Evolutionary conservation across 2,888 invertebrate species (phyloP).

Genomic region (Drosophila lacicola): DNA sequence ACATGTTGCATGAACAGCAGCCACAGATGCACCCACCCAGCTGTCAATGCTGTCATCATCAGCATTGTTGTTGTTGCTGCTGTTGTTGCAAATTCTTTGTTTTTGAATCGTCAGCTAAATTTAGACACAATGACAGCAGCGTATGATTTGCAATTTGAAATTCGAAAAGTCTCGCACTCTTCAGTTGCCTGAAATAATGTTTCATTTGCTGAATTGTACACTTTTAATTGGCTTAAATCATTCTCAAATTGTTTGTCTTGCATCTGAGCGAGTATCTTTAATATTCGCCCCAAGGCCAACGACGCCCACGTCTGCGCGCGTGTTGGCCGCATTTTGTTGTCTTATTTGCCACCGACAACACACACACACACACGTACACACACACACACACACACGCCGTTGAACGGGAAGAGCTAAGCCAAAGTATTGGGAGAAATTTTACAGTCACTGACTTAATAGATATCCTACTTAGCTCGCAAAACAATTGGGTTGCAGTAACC

Average conservation of each 20-base stretch:
- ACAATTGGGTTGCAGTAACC: too few species aligned
- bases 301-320: slow-evolving; percentile 67
- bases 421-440: too few species aligned
- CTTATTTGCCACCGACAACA: slow-evolving; percentile 7
- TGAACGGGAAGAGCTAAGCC: too few species aligned
- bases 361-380: background rate
- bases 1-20: slow-evolving; percentile 42
- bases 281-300: slow-evolving; percentile 51
- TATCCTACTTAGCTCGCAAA: too few species aligned
- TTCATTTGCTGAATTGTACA: slow-evolving; percentile 24
- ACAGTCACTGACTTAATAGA: too few species aligned
- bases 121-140: slow-evolving; percentile 71
- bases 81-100: slow-evolving; percentile 52
- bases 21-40: slow-evolving; percentile 15
- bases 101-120: slow-evolving; percentile 64
- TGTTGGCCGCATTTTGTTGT: slow-evolving; percentile 75
- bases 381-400: too few species aligned
- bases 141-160: slow-evolving; percentile 65
- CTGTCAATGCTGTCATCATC: slow-evolving; percentile 31
- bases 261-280: slow-evolving; percentile 31
- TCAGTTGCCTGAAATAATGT: slow-evolving; percentile 13
- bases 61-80: slow-evolving; percentile 20
- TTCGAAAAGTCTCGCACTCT: slow-evolving; percentile 31
- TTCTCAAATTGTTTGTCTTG: slow-evolving; percentile 72
- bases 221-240: slow-evolving; percentile 77